Conservation (phyloP, 2,888 invertebrate genomes). For the Nebria brevicollis region DNA sequence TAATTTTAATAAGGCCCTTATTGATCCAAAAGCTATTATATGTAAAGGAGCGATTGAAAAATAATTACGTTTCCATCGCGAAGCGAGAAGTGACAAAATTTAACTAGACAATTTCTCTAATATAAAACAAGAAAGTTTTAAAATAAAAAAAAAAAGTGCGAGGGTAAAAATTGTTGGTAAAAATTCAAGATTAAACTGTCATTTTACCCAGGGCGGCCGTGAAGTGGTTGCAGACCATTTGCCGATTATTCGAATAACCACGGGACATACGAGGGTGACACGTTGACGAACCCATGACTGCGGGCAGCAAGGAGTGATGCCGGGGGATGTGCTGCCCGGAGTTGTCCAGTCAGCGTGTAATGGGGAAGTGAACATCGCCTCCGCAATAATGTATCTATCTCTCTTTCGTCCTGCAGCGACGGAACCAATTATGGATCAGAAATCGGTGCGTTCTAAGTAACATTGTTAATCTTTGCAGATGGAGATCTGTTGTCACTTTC, state of each 20-base stretch:
- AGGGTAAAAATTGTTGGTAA: neutral
- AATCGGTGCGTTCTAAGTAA: neutral
- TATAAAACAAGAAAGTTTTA: neutral
- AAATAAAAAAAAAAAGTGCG: neutral
- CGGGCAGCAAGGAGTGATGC: neutral
- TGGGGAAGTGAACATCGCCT: neutral
- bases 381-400: neutral
- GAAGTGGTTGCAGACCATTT: neutral
- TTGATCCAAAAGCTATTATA: neutral
- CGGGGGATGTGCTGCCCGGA: neutral
- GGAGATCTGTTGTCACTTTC: neutral
- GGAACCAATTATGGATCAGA: slow-evolving; percentile 1
- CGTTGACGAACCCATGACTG: neutral
- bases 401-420: neutral
- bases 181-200: neutral
- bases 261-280: neutral
- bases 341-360: neutral
- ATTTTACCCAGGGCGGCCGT: neutral
- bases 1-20: neutral
- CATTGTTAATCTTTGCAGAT: neutral
- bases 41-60: neutral
- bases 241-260: neutral
- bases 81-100: neutral
- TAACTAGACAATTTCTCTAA: neutral
- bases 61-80: neutral